Evolutionary conservation across 2,113 vertebrate genomes (phyloP).

Genomic region (Neolamprologus modestus): DNA sequence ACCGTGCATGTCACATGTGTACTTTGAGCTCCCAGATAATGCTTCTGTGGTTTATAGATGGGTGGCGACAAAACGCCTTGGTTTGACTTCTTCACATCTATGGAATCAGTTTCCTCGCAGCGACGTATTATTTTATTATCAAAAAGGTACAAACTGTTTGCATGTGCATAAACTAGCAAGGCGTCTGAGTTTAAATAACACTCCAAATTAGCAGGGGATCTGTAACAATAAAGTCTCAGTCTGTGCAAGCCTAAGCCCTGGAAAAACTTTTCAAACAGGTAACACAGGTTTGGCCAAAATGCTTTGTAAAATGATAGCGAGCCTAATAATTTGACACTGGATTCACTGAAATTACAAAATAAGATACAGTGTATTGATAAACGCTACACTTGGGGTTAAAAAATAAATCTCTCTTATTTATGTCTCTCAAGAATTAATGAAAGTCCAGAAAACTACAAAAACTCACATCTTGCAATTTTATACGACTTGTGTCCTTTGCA

Average conservation of each 20-base stretch:
- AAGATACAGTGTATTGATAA: not conserved
- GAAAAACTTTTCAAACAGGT: not conserved
- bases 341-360: not conserved
- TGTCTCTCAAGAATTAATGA: not conserved
- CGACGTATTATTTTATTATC: not conserved
- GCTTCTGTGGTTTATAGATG: conserved; percentile 41
- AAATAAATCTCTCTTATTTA: not conserved
- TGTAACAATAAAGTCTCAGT: not conserved
- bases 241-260: not conserved
- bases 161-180: not conserved
- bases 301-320: not conserved
- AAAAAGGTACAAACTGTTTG: not conserved
- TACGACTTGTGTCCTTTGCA: not conserved
- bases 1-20: conserved; percentile 42
- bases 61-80: conserved; percentile 20
- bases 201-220: not conserved
- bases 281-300: not conserved
- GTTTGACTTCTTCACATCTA: conserved; percentile 9
- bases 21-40: conserved; percentile 52
- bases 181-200: not conserved
- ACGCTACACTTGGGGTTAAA: not conserved
- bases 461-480: not conserved
- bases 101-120: not conserved
- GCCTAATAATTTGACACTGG: not conserved
- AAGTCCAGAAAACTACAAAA: not conserved